phyloP scores from a whole-genome alignment of 2,888 invertebrate species.

The Scaptomyza flava region DNA sequence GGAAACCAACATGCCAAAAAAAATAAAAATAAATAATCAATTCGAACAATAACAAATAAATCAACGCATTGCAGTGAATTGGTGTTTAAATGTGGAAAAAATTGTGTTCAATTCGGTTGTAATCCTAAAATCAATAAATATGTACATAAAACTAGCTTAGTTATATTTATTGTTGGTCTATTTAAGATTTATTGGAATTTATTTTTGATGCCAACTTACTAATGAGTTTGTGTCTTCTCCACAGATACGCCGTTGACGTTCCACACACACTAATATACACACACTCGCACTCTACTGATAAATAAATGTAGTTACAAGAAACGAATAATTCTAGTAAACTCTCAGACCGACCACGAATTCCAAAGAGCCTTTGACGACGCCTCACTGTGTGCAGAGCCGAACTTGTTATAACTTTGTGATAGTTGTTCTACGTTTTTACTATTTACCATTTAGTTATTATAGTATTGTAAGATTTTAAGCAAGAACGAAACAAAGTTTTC shows the following conservation, averaged over 20 bases:
- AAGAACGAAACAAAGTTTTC: constrained; percentile 43
- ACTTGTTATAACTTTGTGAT: constrained; percentile 50
- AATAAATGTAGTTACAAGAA: constrained; percentile 12
- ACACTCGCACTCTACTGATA: constrained; percentile 20
- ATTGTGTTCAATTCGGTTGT: neutral
- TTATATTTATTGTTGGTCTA: constrained; percentile 10
- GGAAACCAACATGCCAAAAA: constrained; percentile 77
- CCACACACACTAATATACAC: constrained; percentile 35
- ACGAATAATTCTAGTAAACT: neutral
- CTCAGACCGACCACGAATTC: constrained; percentile 43
- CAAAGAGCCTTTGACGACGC: constrained; percentile 70
- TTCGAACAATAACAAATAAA: constrained; percentile 13
- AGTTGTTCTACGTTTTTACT: constrained; percentile 33
- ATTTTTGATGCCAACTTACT: constrained; percentile 14
- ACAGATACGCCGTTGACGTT: constrained; percentile 64
- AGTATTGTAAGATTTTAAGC: constrained; percentile 32
- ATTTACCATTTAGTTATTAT: constrained; percentile 5
- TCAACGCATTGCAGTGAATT: constrained; percentile 15
- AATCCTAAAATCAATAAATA: too few species aligned
- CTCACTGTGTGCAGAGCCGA: constrained; percentile 48
- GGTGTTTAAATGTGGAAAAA: constrained; percentile 15
- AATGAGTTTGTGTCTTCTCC: constrained; percentile 55
- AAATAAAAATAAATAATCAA: neutral
- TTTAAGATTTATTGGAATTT: neutral
- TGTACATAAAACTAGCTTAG: neutral